A percentile compares a stretch with the other conserved stretches of the same genome.
Evolutionary conservation across 2,113 vertebrate genomes (phyloP).

Genomic region (Gopherus flavomarginatus): DNA sequence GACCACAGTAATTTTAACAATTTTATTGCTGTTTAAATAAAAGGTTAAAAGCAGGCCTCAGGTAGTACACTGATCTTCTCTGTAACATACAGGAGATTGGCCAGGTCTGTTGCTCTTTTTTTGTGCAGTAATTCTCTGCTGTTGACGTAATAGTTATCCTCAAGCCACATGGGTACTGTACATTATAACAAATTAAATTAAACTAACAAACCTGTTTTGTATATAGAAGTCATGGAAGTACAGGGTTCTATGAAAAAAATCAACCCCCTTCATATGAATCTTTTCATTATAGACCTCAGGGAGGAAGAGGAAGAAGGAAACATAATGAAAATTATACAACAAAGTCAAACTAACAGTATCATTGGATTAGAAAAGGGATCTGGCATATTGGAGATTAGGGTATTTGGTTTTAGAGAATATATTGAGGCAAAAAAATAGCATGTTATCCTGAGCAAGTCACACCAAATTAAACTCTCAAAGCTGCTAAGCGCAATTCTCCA

Average conservation of each 20-base stretch:
- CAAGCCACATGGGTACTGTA: not conserved
- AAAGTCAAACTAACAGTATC: not conserved
- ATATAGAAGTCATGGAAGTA: not conserved
- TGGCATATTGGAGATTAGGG: not conserved
- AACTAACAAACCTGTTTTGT: not conserved
- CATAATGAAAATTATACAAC: not conserved
- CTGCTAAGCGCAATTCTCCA: not conserved
- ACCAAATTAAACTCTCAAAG: not conserved
- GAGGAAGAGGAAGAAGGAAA: not conserved
- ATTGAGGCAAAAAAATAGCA: not conserved
- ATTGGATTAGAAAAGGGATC: not conserved
- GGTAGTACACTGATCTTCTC: not conserved
- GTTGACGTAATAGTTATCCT: not conserved
- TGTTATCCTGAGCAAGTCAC: not conserved
- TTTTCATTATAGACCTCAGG: not conserved
- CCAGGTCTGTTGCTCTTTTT: not conserved
- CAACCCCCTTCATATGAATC: not conserved
- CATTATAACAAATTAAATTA: not conserved
- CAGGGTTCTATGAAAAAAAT: not conserved
- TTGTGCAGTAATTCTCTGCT: not conserved
- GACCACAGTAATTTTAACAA: not conserved
- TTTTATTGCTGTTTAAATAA: not conserved
- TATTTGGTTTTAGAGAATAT: not conserved
- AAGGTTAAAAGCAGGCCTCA: not conserved
- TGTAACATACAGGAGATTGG: fast-evolving